phyloP scores from a whole-genome alignment of 2,113 vertebrate species.

The Pygoscelis adeliae region DNA sequence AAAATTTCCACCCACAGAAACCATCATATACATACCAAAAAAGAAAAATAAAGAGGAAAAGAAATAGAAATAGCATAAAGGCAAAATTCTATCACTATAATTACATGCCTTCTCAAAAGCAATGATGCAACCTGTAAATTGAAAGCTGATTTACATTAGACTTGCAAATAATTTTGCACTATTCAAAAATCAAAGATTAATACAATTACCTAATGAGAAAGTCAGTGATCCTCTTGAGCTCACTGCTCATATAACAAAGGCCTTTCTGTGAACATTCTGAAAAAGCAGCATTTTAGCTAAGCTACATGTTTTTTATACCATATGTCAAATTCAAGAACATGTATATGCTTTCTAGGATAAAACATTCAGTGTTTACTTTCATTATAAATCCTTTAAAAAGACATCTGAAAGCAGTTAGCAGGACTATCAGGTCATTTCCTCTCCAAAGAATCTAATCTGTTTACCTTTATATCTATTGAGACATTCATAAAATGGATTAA shows the following conservation, averaged over 20 bases:
- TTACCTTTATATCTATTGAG: constrained; percentile 58
- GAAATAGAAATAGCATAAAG: background rate
- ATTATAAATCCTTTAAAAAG: constrained; percentile 61
- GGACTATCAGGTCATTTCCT: constrained; percentile 53
- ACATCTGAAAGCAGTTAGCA: constrained; percentile 70
- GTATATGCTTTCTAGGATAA: constrained; percentile 60
- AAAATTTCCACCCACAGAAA: background rate
- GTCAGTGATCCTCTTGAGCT: constrained; percentile 26
- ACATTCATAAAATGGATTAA: constrained; percentile 48
- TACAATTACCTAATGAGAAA: constrained; percentile 28
- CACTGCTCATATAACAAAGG: constrained; percentile 18
- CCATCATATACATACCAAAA: background rate
- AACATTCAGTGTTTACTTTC: constrained; percentile 60
- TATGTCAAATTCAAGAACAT: constrained; percentile 47
- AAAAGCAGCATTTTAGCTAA: constrained; percentile 51
- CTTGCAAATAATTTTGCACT: background rate
- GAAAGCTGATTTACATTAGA: background rate
- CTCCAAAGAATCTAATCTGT: constrained; percentile 52
- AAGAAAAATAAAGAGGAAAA: background rate
- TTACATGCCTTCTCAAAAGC: background rate
- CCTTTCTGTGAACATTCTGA: constrained; percentile 20
- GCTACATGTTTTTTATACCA: constrained; percentile 38
- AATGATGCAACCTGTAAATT: background rate
- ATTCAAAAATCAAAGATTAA: constrained; percentile 13
- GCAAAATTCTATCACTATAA: background rate